A percentile compares a stretch with the other conserved stretches of the same genome.
These are phyloP conservation scores for Lutraria lutraria DNA, from an alignment of 2,888 invertebrate genomes.

Conservation along the genomic window DNA sequence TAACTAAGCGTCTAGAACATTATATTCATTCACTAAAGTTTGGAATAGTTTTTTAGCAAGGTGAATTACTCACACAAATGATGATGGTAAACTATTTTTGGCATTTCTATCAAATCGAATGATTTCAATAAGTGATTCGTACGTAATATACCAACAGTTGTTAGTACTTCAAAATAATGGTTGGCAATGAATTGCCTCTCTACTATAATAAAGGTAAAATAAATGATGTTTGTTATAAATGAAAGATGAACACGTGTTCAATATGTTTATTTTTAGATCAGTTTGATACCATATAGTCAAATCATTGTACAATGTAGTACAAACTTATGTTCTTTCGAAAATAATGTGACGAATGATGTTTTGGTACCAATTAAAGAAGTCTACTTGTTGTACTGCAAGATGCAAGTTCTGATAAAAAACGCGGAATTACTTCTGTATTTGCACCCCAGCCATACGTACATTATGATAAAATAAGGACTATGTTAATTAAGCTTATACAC, in stretches of 20 bases:
- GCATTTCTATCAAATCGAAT: neutral
- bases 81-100: neutral
- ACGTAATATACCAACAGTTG: conserved; percentile 6
- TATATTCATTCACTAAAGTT: no score
- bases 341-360: no score
- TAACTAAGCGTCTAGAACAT: no score
- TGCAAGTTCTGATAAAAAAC: no score
- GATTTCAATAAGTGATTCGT: neutral
- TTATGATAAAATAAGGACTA: no score
- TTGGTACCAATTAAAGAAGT: no score
- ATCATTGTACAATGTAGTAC: neutral
- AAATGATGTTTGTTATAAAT: conserved; percentile 1
- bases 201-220: neutral
- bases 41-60: no score
- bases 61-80: no score
- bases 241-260: neutral
- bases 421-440: no score
- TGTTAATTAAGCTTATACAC: no score
- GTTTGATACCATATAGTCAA: neutral
- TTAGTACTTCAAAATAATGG: neutral
- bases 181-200: neutral
- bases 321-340: neutral
- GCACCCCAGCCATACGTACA: no score
- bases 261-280: conserved; percentile 13
- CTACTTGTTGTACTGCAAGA: no score